Percentiles rank a stretch among this genome's conserved stretches.
Evolutionary conservation across 2,113 vertebrate genomes (phyloP).

Genomic region (Danionella cerebrum): DNA sequence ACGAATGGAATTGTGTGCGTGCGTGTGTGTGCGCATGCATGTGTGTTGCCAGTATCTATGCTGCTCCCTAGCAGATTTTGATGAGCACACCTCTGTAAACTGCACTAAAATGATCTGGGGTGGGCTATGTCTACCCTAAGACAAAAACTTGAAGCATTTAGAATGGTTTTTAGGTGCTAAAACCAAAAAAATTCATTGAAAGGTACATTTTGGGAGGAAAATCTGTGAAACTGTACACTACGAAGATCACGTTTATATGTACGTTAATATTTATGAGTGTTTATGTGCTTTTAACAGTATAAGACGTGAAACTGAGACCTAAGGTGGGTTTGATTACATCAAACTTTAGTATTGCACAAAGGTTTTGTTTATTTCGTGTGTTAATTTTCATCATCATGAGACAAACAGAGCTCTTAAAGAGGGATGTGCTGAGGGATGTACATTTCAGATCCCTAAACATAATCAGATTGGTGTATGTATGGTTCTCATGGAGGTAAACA

Average conservation of each 20-base stretch:
- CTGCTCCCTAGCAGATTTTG: slow-evolving; percentile 13
- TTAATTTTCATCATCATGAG: neutral
- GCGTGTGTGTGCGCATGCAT: neutral
- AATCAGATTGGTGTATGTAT: neutral
- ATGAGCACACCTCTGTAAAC: slow-evolving; percentile 26
- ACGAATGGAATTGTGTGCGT: neutral
- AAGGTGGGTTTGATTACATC: neutral
- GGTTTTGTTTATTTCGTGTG: neutral
- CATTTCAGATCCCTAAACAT: neutral
- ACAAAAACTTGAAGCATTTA: slow-evolving; percentile 33
- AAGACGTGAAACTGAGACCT: neutral
- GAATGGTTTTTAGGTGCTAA: neutral
- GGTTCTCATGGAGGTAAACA: slow-evolving; percentile 1
- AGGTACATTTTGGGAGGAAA: neutral
- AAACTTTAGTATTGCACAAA: neutral
- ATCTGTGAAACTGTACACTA: neutral
- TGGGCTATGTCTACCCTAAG: neutral
- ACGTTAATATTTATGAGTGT: neutral
- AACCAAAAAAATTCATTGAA: neutral
- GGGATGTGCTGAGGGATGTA: neutral
- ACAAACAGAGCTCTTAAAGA: neutral
- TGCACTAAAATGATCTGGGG: slow-evolving; percentile 5
- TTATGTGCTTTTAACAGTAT: neutral
- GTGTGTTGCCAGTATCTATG: slow-evolving; percentile 31
- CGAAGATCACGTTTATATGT: neutral